Percentiles rank a stretch among this genome's conserved stretches.
Conservation (phyloP, 2,113 vertebrate genomes). For the Pluvialis apricaria region DNA sequence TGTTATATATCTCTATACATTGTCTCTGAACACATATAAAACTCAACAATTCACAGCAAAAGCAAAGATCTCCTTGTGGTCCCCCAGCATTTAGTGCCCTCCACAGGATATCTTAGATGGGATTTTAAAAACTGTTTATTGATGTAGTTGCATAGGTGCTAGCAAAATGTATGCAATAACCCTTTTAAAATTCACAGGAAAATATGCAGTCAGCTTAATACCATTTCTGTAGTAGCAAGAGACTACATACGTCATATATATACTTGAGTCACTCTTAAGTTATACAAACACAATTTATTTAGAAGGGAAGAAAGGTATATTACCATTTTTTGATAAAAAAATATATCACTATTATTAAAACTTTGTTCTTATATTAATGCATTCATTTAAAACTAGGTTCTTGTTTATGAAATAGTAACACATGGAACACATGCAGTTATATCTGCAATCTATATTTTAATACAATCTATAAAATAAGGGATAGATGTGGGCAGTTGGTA, state of each 20-base stretch:
- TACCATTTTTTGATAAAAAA: not conserved
- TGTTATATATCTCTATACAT: not conserved
- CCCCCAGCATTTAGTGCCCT: not conserved
- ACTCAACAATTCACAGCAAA: not conserved
- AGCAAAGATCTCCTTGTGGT: not conserved
- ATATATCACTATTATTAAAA: not conserved
- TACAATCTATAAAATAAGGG: not conserved
- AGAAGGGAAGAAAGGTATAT: not conserved
- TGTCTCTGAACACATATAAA: not conserved
- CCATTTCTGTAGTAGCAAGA: not conserved
- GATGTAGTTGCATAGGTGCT: not conserved
- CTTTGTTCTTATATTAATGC: not conserved
- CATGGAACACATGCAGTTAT: not conserved
- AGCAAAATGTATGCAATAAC: not conserved
- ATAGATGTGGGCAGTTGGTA: not conserved
- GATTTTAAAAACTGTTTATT: constrained; percentile 2
- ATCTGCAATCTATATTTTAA: too few species aligned
- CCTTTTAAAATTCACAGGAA: not conserved
- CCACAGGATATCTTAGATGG: not conserved
- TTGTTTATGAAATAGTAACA: not conserved
- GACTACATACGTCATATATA: not conserved
- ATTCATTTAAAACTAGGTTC: not conserved
- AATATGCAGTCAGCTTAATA: not conserved
- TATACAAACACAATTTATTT: not conserved
- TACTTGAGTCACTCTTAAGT: not conserved